Conservation (phyloP, 2,797 vertebrate species). For the Lophius americanus region DNA sequence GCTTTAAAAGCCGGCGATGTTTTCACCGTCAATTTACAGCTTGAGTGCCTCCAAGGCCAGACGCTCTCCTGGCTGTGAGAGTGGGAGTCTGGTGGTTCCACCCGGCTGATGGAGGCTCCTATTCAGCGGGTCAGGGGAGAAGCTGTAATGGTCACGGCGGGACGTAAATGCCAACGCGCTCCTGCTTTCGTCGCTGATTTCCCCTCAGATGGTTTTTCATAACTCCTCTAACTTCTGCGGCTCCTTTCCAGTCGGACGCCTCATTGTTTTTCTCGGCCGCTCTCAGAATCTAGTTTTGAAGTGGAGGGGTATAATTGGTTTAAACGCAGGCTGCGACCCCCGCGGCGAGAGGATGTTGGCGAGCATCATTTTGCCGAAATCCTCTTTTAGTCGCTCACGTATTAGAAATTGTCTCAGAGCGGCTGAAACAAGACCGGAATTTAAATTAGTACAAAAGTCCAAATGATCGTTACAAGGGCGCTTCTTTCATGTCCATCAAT, state of each 20-base stretch:
- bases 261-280: slow-evolving; percentile 30
- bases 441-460: too few species aligned
- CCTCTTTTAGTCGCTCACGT: slow-evolving; percentile 6
- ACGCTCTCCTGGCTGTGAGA: slow-evolving; percentile 33
- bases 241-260: slow-evolving; percentile 11
- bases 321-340: slow-evolving; percentile 53
- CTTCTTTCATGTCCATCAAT: too few species aligned
- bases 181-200: slow-evolving; percentile 25
- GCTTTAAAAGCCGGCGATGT: slow-evolving; percentile 58
- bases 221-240: slow-evolving; percentile 1
- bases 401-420: too few species aligned
- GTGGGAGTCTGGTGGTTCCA: slow-evolving; percentile 46
- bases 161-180: slow-evolving; percentile 29
- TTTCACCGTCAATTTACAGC: slow-evolving; percentile 61
- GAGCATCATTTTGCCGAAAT: slow-evolving; percentile 21
- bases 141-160: slow-evolving; percentile 41
- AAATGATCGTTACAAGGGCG: too few species aligned
- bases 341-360: slow-evolving; percentile 41
- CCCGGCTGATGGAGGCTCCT: slow-evolving; percentile 47
- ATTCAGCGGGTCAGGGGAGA: slow-evolving; percentile 45
- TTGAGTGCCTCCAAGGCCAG: slow-evolving; percentile 63
- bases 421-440: background rate
- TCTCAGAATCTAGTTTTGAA: slow-evolving; percentile 33
- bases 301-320: slow-evolving; percentile 49
- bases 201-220: slow-evolving; percentile 18